A percentile compares a stretch with the other conserved stretches of the same genome.
phyloP scores from a whole-genome alignment of 2,113 vertebrate genomes.

The Ardeotis arabs region DNA sequence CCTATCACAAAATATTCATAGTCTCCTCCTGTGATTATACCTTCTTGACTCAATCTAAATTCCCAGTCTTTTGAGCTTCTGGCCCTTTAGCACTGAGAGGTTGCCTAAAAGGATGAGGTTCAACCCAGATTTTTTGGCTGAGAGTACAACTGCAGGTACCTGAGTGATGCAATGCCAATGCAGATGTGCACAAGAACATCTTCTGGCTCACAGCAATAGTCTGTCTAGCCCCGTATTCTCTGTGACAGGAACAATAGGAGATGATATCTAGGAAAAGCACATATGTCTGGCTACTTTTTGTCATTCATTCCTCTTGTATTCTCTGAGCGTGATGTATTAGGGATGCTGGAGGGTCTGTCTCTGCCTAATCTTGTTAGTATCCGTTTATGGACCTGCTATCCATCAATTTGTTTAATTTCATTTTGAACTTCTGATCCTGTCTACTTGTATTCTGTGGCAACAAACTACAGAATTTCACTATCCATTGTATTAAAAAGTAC shows the following conservation, averaged over 20 bases:
- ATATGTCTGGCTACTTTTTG: not conserved
- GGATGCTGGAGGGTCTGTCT: not conserved
- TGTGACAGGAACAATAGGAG: not conserved
- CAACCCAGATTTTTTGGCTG: not conserved
- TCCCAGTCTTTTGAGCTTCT: not conserved
- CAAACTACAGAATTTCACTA: not conserved
- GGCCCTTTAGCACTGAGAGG: fast-evolving
- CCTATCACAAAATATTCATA: not conserved
- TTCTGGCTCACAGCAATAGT: not conserved
- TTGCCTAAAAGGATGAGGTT: not conserved
- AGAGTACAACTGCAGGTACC: not conserved
- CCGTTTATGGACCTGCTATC: slow-evolving; percentile 17
- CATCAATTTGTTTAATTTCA: slow-evolving; percentile 37
- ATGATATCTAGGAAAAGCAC: not conserved
- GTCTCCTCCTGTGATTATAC: not conserved
- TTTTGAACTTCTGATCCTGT: slow-evolving; percentile 7
- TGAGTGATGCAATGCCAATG: not conserved
- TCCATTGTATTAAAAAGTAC: not conserved
- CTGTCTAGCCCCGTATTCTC: not conserved
- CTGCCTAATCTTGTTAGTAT: slow-evolving; percentile 42
- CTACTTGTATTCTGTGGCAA: not conserved
- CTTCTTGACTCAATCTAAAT: not conserved
- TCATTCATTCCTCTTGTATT: not conserved
- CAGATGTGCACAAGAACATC: not conserved
- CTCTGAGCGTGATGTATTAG: not conserved